phyloP scores from a whole-genome alignment of 2,888 invertebrate genomes.

The Allygus modestus region DNA sequence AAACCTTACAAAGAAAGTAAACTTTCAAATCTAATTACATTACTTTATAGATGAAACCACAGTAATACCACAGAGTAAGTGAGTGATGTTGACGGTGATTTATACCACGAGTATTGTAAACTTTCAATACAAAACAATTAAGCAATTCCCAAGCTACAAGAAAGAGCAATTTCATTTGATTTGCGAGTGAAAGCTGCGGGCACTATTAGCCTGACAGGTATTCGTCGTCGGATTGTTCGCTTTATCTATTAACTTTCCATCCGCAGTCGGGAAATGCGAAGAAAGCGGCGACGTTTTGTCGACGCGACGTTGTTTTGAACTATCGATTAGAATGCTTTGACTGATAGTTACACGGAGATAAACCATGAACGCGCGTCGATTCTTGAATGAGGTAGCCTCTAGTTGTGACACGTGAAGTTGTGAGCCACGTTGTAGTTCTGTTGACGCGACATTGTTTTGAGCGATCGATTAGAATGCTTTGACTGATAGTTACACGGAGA shows the following conservation, averaged over 20 bases:
- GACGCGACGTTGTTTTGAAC: neutral
- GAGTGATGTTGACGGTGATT: neutral
- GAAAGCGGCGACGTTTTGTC: neutral
- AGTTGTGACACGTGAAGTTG: too few species aligned
- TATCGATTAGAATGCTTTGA: neutral
- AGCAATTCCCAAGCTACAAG: neutral
- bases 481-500: neutral
- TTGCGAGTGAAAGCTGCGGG: conserved; percentile 10
- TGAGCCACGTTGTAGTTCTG: too few species aligned
- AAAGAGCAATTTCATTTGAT: conserved; percentile 26
- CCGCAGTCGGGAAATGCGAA: neutral
- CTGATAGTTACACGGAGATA: neutral
- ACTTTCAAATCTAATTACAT: too few species aligned
- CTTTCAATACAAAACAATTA: neutral
- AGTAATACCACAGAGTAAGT: neutral
- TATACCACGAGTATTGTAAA: neutral
- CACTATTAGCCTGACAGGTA: conserved; percentile 21
- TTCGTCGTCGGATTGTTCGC: conserved; percentile 26
- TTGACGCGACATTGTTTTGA: neutral
- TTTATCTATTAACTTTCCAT: conserved; percentile 41
- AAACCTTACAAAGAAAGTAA: too few species aligned
- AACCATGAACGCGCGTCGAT: too few species aligned
- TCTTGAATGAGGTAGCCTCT: too few species aligned
- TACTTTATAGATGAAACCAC: too few species aligned
- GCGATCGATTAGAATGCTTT: neutral